These are phyloP conservation scores for Halocynthia roretzi DNA, from an alignment of 23 tunicate species.

Conservation along the genomic window DNA sequence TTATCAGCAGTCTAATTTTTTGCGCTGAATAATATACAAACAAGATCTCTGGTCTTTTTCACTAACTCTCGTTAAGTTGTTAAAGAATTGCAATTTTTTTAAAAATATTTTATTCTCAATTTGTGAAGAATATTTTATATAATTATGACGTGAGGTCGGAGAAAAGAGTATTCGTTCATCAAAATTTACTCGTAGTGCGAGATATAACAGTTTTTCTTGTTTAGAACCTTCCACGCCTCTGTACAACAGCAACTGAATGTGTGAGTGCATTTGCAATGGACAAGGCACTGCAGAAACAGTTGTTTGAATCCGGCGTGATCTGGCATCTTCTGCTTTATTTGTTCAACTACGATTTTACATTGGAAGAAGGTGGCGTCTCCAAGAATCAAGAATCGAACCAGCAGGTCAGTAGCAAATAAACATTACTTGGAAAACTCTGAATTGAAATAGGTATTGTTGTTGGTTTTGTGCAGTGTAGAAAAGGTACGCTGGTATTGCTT, in stretches of 20 bases:
- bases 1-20: neutral
- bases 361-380: constrained; percentile 95
- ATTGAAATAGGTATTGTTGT: neutral
- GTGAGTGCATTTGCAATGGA: constrained; percentile 96
- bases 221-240: constrained; percentile 71
- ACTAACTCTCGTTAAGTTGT: neutral
- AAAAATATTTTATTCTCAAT: too few species aligned
- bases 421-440: neutral
- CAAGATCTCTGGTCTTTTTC: neutral
- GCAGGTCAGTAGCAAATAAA: constrained; percentile 31
- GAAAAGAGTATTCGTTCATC: too few species aligned
- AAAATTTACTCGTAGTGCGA: too few species aligned
- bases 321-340: constrained; percentile 82
- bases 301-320: constrained; percentile 84
- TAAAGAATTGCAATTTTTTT: too few species aligned
- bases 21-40: neutral
- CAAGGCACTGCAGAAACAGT: constrained; percentile 79
- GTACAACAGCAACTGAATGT: constrained; percentile 72
- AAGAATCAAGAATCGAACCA: constrained; percentile 80
- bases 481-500: too few species aligned
- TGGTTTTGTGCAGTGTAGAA: neutral
- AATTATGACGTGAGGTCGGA: too few species aligned
- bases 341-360: constrained; percentile 96
- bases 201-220: neutral
- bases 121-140: too few species aligned